Evolutionary conservation across 2,888 invertebrate species (phyloP), one percentile per base, ranked within the genome.

Genomic region (Synergus umbraculus): DNA sequence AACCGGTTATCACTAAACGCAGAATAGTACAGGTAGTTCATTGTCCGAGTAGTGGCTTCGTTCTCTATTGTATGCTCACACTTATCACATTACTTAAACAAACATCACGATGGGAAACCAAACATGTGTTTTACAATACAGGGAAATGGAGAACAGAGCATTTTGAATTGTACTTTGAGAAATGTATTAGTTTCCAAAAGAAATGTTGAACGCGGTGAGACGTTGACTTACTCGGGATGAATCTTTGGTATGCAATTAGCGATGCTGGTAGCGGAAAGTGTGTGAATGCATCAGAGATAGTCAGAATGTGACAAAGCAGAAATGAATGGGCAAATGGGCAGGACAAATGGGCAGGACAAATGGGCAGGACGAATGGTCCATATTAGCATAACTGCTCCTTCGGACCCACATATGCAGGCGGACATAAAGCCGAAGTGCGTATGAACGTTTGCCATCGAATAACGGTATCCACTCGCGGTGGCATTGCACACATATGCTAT

Each of bases 341-440:
- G 65, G 84, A 84, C 81, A 83, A 88, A 37, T 5, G 37, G 37
- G n/a, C n/a, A n/a, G 78, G 84, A 85, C 84, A 86, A 87, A 87
- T 85, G 83, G 83, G 80, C 84, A 79, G 65, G 84, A 84, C 81
- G 83, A 88, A 37, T 5, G 37, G 37, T 37, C 37, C 37, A 37
- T 37, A 37, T 88, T 87, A 87, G 83, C 85, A 84, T 85, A 85
- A 86, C 81, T 80, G 81, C 73, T 84, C 76, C 78, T 80, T 46
- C 80, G 84, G 85, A 86, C 86, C 86, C 84, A 88, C 87, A 86
- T 88, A 86, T 82, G 87, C 85, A 86, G 77, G 79, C 81, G 81
- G 77, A 79, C 85, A 83, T 83, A 86, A 85, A 88, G 88, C 85
- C 86, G 86, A 88, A 87, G 87, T 87, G 85, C 84, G 86, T 85